A percentile compares a stretch with the other conserved stretches of the same genome.
Evolutionary conservation across 2,113 vertebrate genomes (phyloP).

Genomic region (Chrysochloris asiatica): DNA sequence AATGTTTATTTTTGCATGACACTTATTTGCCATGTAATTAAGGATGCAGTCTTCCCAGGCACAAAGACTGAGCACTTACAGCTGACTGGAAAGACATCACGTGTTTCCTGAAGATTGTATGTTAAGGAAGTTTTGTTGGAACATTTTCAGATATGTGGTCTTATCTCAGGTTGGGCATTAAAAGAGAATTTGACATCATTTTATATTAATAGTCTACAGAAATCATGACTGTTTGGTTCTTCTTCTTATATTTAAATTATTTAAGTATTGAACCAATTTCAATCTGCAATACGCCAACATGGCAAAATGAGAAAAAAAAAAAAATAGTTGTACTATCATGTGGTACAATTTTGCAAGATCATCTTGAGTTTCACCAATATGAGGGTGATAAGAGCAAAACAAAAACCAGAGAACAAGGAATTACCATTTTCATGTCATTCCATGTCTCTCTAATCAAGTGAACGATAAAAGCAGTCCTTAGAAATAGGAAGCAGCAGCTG

Average conservation of each 20-base stretch:
- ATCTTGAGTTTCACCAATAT: too few species aligned
- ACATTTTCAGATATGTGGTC: not conserved
- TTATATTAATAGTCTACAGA: not conserved
- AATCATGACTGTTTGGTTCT: not conserved
- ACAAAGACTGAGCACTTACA: not conserved
- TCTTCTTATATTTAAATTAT: not conserved
- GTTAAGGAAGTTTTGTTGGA: not conserved
- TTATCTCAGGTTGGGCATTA: not conserved
- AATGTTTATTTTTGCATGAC: slow-evolving; percentile 5
- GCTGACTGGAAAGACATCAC: not conserved
- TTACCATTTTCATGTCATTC: not conserved
- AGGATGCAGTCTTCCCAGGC: not conserved
- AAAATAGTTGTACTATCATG: not conserved
- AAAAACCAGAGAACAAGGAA: not conserved
- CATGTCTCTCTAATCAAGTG: not conserved
- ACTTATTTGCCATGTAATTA: slow-evolving; percentile 3
- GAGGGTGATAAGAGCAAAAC: not conserved
- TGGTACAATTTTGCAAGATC: not conserved
- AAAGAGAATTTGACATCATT: not conserved
- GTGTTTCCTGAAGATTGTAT: slow-evolving; percentile 19
- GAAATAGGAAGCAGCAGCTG: not conserved
- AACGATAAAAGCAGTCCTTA: not conserved
- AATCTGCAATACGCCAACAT: not conserved
- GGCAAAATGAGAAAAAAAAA: not conserved
- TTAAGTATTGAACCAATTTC: not conserved